Conservation (phyloP, 2,113 vertebrate species). For the Callithrix jacchus region DNA sequence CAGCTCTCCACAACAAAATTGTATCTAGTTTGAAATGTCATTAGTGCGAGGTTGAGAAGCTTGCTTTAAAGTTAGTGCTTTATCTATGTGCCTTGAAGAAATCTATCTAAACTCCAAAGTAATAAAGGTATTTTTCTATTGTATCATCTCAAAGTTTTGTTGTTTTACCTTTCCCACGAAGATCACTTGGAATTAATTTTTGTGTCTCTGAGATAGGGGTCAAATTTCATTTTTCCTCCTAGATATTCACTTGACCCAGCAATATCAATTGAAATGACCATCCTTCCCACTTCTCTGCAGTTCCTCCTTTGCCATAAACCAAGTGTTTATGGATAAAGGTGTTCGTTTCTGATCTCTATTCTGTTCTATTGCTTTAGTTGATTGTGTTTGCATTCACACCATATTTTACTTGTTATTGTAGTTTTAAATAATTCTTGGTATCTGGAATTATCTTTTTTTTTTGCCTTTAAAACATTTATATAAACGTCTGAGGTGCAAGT, state of each 20-base stretch:
- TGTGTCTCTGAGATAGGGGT: neutral
- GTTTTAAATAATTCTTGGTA: conserved; percentile 8
- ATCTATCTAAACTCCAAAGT: neutral
- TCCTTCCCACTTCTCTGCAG: neutral
- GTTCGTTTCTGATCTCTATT: neutral
- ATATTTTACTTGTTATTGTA: neutral
- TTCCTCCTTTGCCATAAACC: neutral
- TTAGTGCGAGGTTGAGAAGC: neutral
- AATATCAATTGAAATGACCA: neutral
- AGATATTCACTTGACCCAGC: neutral
- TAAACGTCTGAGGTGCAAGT: too few relatives aligned
- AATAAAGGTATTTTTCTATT: neutral
- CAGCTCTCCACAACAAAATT: neutral
- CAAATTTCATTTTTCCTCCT: neutral
- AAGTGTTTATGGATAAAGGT: neutral
- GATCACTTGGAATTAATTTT: neutral
- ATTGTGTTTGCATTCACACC: neutral
- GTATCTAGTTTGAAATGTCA: neutral
- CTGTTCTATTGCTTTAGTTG: neutral
- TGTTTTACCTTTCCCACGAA: neutral
- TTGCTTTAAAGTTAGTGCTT: neutral
- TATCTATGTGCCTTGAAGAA: neutral
- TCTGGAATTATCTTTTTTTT: too few relatives aligned
- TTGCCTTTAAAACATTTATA: too few relatives aligned
- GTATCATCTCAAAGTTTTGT: neutral